These are phyloP conservation scores for Tympanoctomys barrerae DNA, from an alignment of 2,797 vertebrate genomes.

Conservation along the genomic window DNA sequence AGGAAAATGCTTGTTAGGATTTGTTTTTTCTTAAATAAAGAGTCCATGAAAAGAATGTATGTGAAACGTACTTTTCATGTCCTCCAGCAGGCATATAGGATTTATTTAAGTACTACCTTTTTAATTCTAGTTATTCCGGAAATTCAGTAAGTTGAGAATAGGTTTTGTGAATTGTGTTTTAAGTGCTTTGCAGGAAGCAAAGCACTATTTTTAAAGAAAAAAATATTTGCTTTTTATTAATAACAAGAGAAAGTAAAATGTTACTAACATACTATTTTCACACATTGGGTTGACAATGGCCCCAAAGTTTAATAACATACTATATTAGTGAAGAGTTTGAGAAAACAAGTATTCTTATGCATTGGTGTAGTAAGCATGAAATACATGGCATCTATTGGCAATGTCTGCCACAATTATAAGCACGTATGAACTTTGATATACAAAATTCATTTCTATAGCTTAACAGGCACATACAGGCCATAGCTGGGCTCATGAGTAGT, in stretches of 20 bases:
- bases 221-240: neutral
- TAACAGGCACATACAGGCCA: neutral
- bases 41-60: neutral
- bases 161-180: neutral
- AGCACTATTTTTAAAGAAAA: neutral
- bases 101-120: neutral
- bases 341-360: neutral
- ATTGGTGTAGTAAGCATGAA: neutral
- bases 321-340: neutral
- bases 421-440: neutral
- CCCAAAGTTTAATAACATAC: neutral
- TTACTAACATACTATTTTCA: neutral
- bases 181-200: neutral
- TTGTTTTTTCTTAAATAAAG: neutral
- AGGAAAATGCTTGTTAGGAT: neutral
- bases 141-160: neutral
- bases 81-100: neutral
- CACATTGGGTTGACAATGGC: neutral
- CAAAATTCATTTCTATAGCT: neutral
- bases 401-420: conserved; percentile 16
- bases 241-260: conserved; percentile 24
- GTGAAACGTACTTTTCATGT: neutral
- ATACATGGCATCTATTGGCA: neutral
- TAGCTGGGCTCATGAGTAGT: neutral
- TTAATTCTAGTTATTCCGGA: conserved; percentile 26